Conservation (phyloP, 2,888 invertebrate species). For the Andrena marginata region DNA sequence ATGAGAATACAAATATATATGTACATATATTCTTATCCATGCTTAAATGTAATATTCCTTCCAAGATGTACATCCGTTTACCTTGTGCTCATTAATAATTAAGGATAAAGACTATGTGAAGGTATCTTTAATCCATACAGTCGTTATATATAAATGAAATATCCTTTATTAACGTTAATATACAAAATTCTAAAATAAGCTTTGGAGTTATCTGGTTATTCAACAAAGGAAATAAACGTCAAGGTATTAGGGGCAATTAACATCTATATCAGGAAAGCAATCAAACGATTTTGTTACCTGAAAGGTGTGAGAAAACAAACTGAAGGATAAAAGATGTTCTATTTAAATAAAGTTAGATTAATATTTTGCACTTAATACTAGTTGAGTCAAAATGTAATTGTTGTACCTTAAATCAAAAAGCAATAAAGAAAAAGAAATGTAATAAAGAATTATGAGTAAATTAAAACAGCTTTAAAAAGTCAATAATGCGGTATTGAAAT, state of each 20-base stretch:
- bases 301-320: slow-evolving; percentile 7
- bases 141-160: slow-evolving; percentile 66
- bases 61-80: slow-evolving; percentile 79
- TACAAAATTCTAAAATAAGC: slow-evolving; percentile 59
- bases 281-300: slow-evolving; percentile 37
- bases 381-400: slow-evolving; percentile 37
- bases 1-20: slow-evolving; percentile 47
- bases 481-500: slow-evolving; percentile 1
- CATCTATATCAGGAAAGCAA: slow-evolving; percentile 7
- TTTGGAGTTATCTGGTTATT: slow-evolving; percentile 57
- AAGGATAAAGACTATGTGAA: slow-evolving; percentile 71
- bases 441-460: slow-evolving; percentile 37
- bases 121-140: slow-evolving; percentile 62
- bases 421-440: slow-evolving; percentile 48
- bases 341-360: slow-evolving; percentile 41
- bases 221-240: slow-evolving; percentile 18
- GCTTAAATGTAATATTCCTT: slow-evolving; percentile 68
- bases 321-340: slow-evolving; percentile 19
- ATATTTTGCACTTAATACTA: slow-evolving; percentile 45
- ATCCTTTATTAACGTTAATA: slow-evolving; percentile 66
- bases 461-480: slow-evolving; percentile 31
- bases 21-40: slow-evolving; percentile 48
- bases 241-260: slow-evolving; percentile 9
- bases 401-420: slow-evolving; percentile 52
- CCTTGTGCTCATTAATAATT: slow-evolving; percentile 82